Evolutionary conservation across 1,140 invertebrate species (phyloP).

Genomic region (Drosophila rhopaloa): DNA sequence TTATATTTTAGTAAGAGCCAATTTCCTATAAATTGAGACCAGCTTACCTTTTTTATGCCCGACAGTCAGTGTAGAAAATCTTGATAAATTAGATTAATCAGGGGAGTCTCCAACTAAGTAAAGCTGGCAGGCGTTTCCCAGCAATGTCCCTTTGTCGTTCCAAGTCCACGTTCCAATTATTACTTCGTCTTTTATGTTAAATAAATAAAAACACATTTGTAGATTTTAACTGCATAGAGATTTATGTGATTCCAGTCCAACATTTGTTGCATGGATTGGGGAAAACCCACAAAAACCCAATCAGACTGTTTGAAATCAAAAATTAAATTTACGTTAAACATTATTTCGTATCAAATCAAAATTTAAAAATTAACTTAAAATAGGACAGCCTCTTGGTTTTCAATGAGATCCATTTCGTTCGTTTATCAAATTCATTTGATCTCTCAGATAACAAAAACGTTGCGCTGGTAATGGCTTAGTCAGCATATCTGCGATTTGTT

Average conservation of each 20-base stretch:
- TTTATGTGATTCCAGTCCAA: not conserved
- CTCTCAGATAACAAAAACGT: not conserved
- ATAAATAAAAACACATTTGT: too few relatives aligned
- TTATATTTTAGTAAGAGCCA: too few relatives aligned
- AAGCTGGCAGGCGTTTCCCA: too few relatives aligned
- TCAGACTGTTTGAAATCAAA: not conserved
- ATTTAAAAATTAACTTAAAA: not conserved
- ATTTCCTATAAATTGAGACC: too few relatives aligned
- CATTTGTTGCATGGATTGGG: not conserved
- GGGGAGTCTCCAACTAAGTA: not conserved
- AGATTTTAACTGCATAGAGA: too few relatives aligned
- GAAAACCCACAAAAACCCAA: conserved; percentile 3
- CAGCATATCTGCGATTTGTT: not conserved
- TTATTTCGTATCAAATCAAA: not conserved
- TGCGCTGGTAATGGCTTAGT: not conserved
- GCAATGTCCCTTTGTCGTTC: too few relatives aligned
- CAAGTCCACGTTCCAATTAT: too few relatives aligned
- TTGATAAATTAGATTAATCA: conserved; percentile 6
- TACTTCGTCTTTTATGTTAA: too few relatives aligned
- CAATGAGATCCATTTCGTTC: not conserved
- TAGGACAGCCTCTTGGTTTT: not conserved
- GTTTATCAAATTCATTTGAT: not conserved
- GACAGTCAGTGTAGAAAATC: conserved; percentile 1
- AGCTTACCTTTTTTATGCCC: too few relatives aligned
- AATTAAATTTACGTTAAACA: not conserved